Percentiles rank a stretch among this genome's conserved stretches.
Evolutionary conservation across 2,888 invertebrate species (phyloP).

Genomic region (Eristalis arbustorum): DNA sequence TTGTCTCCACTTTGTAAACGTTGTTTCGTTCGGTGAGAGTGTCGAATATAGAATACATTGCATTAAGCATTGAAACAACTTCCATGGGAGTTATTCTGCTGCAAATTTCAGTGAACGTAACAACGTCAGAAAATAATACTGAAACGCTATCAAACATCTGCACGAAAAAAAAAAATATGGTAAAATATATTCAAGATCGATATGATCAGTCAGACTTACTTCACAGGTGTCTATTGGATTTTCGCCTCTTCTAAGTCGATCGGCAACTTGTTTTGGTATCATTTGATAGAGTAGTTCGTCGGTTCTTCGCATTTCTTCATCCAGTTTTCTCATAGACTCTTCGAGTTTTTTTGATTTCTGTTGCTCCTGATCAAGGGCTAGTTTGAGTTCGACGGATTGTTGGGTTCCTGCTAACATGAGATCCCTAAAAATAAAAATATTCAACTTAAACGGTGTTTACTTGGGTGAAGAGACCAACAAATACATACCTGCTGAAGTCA

Average conservation of each 20-base stretch:
- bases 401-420: slow-evolving; percentile 97
- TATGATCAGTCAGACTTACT: slow-evolving; percentile 81
- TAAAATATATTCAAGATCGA: neutral
- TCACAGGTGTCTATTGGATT: slow-evolving; percentile 98
- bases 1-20: slow-evolving; percentile 99
- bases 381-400: slow-evolving; percentile 96
- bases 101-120: slow-evolving; percentile 98
- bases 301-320: slow-evolving; percentile 96
- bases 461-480: neutral
- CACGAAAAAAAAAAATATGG: slow-evolving; percentile 68
- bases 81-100: slow-evolving; percentile 98
- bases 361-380: slow-evolving; percentile 97
- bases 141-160: slow-evolving; percentile 98
- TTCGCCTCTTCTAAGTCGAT: slow-evolving; percentile 94
- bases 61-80: slow-evolving; percentile 98
- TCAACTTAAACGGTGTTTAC: neutral
- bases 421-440: slow-evolving; percentile 83
- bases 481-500: slow-evolving; percentile 93
- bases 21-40: slow-evolving; percentile 94
- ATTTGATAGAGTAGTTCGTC: slow-evolving; percentile 98
- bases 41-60: slow-evolving; percentile 99
- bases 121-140: slow-evolving; percentile 98
- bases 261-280: slow-evolving; percentile 99
- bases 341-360: slow-evolving; percentile 97
- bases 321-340: slow-evolving; percentile 96